These are phyloP conservation scores for Axis porcinus DNA, from an alignment of 2,113 vertebrate genomes.

Conservation along the genomic window DNA sequence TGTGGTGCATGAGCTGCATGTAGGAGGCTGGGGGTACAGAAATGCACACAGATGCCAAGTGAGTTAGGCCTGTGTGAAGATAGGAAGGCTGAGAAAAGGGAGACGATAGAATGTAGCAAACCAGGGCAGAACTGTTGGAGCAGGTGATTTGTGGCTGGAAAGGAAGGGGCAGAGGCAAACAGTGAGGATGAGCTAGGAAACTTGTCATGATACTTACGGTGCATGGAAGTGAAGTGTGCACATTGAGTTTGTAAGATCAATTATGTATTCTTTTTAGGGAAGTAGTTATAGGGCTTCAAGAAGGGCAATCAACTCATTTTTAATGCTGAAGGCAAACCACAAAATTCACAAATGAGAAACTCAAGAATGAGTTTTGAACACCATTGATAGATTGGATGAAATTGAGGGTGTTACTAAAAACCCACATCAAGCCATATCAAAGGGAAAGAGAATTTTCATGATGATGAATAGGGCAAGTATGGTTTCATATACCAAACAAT, in stretches of 20 bases:
- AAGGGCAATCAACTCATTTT: neutral
- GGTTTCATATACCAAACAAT: neutral
- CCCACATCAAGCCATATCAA: neutral
- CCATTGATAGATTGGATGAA: neutral
- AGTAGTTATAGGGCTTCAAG: neutral
- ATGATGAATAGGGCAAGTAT: neutral
- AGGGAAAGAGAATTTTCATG: neutral
- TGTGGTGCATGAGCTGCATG: neutral
- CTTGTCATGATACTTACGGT: neutral
- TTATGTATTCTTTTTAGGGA: neutral
- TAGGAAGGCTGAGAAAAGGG: neutral
- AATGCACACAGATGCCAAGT: slow-evolving; percentile 45
- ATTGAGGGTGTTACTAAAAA: neutral
- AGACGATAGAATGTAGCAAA: neutral
- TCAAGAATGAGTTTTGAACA: neutral
- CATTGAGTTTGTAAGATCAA: neutral
- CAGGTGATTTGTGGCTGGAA: neutral
- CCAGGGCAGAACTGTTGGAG: neutral
- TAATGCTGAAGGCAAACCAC: neutral
- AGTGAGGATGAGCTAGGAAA: neutral
- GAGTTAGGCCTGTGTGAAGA: neutral
- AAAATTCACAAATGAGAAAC: neutral
- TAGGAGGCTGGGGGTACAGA: slow-evolving; percentile 60
- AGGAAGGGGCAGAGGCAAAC: neutral
- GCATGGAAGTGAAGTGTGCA: neutral